Base-by-base conservation (phyloP, 2,113 vertebrate species). In the Rhinopithecus roxellana region DNA sequence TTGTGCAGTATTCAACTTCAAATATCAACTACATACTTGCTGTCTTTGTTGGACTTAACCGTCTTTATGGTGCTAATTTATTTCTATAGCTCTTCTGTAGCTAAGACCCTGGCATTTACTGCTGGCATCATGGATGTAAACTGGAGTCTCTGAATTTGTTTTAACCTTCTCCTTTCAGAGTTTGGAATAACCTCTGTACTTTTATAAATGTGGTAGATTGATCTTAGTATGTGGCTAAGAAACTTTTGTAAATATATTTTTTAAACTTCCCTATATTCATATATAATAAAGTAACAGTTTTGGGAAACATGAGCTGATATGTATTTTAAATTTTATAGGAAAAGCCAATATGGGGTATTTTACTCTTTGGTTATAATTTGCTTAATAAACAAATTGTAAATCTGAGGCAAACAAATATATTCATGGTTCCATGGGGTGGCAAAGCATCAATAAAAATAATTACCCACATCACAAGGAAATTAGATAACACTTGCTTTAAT, bases 401-500 rank as follows among this genome's bases (percentile, higher is more conserved):
- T 70, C 12, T 77, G 72, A 95, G 50, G n/a, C 87, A 97, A 67
- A 69, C 5, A 30, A 79, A 25, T 75, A 89, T 2, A 87, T 25
- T 45, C 55, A 38, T 80, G 93, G 43, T 92, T 70, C n/a, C 86
- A 43, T 89, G 55, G 23, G 17, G 35, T 80, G 43, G 52, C 77
- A 94, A 27, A 8, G 1, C 23, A 93, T 95, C 82, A 96, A 83
- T 92, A 84, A 97, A 72, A 96, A 20, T 94, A 90, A 96, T 97
- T 95, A 96, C 10, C 12, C 72, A 22, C 27, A 92, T 97, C 64
- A 95, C 3, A 25, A 94, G 40, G 20, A 98, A 98, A 98, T 97
- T 92, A 94, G 81, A 87, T 95, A 96, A 91, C 81, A 10, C 70
- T 97, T 91, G 84, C 90, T 98, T 97, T 97, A 98, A 98, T 98